A percentile compares a stretch with the other conserved stretches of the same genome.
These are phyloP conservation scores for Myripristis murdjan DNA, from an alignment of 2,797 vertebrate species.

Conservation along the genomic window DNA sequence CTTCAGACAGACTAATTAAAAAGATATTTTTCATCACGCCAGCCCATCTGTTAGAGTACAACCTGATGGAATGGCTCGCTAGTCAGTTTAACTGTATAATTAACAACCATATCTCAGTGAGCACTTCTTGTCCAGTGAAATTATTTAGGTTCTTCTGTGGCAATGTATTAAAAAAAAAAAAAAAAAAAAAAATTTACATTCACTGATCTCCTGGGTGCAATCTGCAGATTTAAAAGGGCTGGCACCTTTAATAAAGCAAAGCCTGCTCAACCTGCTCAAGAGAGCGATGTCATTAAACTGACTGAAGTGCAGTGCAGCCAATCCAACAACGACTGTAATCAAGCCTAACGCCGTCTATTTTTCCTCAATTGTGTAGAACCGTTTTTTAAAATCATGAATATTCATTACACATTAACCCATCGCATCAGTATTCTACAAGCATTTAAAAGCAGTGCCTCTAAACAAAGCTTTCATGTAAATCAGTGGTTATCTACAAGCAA, in stretches of 20 bases:
- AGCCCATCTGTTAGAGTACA: constrained; percentile 90
- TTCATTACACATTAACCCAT: constrained; percentile 75
- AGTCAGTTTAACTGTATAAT: constrained; percentile 75
- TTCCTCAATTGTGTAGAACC: constrained; percentile 59
- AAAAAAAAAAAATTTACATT: constrained; percentile 53
- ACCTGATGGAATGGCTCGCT: constrained; percentile 83
- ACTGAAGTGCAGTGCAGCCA: constrained; percentile 40
- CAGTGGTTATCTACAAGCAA: constrained; percentile 73
- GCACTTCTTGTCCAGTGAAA: constrained; percentile 63
- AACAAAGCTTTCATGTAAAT: constrained; percentile 79
- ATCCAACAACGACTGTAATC: constrained; percentile 56
- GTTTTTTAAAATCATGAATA: constrained; percentile 69
- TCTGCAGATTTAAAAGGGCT: constrained; percentile 59
- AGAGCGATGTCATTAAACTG: constrained; percentile 66
- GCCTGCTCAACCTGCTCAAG: constrained; percentile 32
- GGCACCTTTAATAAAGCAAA: constrained; percentile 43
- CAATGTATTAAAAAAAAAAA: constrained; percentile 68
- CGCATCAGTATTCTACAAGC: constrained; percentile 77
- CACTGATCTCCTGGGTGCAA: constrained; percentile 59
- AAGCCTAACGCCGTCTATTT: constrained; percentile 45
- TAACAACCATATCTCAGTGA: constrained; percentile 65
- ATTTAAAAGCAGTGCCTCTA: constrained; percentile 64
- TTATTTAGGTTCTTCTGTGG: constrained; percentile 59
- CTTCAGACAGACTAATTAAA: constrained; percentile 93
- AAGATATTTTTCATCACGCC: constrained; percentile 88